Percentiles rank a stretch among this genome's conserved stretches.
Conservation (phyloP, 2,797 vertebrate species). For the Rhinophrynus dorsalis region DNA sequence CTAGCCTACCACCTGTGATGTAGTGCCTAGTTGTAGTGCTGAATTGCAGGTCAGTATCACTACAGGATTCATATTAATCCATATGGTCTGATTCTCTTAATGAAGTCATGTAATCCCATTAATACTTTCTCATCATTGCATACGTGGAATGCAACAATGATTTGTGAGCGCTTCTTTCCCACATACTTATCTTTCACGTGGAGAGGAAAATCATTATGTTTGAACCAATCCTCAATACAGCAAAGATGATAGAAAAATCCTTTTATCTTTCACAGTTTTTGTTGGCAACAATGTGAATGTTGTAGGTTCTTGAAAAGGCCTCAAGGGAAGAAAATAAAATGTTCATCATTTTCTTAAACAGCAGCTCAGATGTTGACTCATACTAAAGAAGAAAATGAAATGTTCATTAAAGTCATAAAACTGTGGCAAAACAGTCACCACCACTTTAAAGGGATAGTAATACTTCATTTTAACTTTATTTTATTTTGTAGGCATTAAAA, state of each 20-base stretch:
- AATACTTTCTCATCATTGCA: conserved; percentile 24
- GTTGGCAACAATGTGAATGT: neutral
- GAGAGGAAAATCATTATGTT: conserved; percentile 4
- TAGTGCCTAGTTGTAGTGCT: neutral
- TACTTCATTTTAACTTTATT: too few species aligned
- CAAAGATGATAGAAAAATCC: neutral
- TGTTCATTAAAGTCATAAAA: too few species aligned
- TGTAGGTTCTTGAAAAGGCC: neutral
- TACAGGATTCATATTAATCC: neutral
- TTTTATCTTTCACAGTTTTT: conserved; percentile 6
- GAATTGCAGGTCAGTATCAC: conserved; percentile 1
- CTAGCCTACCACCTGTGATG: conserved; percentile 12
- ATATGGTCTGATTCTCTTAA: conserved; percentile 25
- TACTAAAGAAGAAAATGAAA: too few species aligned
- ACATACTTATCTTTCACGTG: conserved; percentile 22
- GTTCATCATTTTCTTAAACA: neutral
- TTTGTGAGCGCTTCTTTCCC: conserved; percentile 34
- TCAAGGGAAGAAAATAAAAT: neutral
- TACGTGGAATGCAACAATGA: conserved; percentile 22
- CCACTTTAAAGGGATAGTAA: too few species aligned
- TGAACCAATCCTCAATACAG: neutral
- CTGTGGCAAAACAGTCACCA: too few species aligned
- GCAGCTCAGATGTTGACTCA: too few species aligned
- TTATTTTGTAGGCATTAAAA: too few species aligned
- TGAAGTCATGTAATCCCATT: conserved; percentile 39